Conservation (phyloP, 2,888 invertebrate species). For the Acronicta alni region DNA sequence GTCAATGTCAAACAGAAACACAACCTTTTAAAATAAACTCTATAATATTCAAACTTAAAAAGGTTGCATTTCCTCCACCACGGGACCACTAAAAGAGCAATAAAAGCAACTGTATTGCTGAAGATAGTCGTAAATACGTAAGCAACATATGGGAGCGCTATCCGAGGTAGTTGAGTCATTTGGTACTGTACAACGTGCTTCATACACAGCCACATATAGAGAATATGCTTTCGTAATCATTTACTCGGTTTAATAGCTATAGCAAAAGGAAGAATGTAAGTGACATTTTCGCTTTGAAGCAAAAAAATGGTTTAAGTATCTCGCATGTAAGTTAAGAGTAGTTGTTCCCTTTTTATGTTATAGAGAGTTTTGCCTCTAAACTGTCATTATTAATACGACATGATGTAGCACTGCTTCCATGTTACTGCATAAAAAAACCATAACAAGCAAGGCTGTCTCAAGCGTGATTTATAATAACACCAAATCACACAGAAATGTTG, state of each 20-base stretch:
- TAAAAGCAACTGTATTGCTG: conserved; percentile 43
- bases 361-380: too few species aligned
- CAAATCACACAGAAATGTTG: not conserved
- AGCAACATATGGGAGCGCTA: conserved; percentile 43
- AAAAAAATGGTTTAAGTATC: not conserved
- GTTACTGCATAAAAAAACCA: not conserved
- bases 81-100: too few species aligned
- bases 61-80: too few species aligned
- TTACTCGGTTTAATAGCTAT: conserved; percentile 33
- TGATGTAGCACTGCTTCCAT: too few species aligned
- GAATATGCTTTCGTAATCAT: conserved; percentile 39
- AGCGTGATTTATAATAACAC: not conserved
- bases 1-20: too few species aligned
- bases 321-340: not conserved
- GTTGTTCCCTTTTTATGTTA: too few species aligned
- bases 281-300: not conserved
- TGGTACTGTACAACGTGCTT: conserved; percentile 33
- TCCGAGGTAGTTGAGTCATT: conserved; percentile 42
- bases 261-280: conserved; percentile 21
- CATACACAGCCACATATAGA: conserved; percentile 30
- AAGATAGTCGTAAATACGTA: conserved; percentile 30
- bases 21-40: too few species aligned
- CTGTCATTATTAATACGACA: too few species aligned
- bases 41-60: too few species aligned
- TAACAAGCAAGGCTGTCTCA: not conserved